These are phyloP conservation scores for Caenorhabditis japonica DNA, from an alignment of 2,888 invertebrate genomes.

Conservation along the genomic window DNA sequence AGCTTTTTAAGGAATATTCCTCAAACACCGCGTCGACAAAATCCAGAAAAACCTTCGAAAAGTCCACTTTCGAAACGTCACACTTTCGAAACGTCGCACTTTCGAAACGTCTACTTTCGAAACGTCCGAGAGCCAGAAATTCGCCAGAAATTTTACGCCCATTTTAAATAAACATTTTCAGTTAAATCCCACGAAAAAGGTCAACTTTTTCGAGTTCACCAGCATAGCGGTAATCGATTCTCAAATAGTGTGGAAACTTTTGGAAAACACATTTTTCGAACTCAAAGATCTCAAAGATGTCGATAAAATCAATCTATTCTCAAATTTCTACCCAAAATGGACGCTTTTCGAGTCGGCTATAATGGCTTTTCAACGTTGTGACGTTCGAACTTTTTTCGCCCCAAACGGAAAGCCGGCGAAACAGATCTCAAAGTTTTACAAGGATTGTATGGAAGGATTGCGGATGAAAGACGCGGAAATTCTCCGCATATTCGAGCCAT, in stretches of 20 bases:
- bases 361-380: constrained; percentile 19
- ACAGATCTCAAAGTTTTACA: constrained; percentile 31
- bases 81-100: too few relatives aligned
- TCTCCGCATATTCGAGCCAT: constrained; percentile 23
- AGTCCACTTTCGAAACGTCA: too few relatives aligned
- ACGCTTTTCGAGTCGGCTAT: constrained; percentile 34
- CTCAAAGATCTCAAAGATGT: constrained; percentile 1
- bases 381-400: constrained; percentile 33
- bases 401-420: constrained; percentile 33
- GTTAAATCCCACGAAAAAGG: constrained; percentile 10
- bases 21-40: too few relatives aligned
- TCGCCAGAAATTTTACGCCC: too few relatives aligned
- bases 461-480: constrained; percentile 27
- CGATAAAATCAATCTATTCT: constrained; percentile 19
- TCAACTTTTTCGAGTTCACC: constrained; percentile 27
- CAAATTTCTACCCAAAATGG: constrained; percentile 34
- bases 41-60: too few relatives aligned
- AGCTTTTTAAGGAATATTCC: too few relatives aligned
- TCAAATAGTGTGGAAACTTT: constrained; percentile 20
- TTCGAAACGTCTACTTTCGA: too few relatives aligned
- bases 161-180: too few relatives aligned
- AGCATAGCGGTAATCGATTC: constrained; percentile 26
- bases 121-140: too few relatives aligned
- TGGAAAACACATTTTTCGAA: constrained; percentile 20
- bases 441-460: constrained; percentile 19